Base-by-base conservation (phyloP, 2,113 vertebrate genomes). In the Cervus canadensis region DNA sequence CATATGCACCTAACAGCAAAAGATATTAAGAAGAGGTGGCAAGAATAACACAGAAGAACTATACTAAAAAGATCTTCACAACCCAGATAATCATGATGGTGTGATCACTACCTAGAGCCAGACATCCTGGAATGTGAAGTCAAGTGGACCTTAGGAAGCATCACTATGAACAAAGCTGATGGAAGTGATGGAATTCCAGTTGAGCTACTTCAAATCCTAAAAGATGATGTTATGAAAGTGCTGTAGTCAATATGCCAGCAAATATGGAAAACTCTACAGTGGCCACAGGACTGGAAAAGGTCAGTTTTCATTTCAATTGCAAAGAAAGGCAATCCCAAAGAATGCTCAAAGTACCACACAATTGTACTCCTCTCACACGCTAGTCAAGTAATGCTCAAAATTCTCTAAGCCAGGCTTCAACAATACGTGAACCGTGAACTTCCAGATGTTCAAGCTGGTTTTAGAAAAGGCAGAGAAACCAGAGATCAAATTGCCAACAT, bases 361-460 rank as follows among this genome's bases (percentile, higher is more conserved):
- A n/a, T 64, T 64, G 33, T 16, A 9, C 62, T 64, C 7, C 9
- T 64, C 33, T 64, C 62, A 64, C 62, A n/a, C 0, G 1, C 62
- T 64, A 64, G 7, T 64, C 8, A n/a, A n/a, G 30, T 9, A n/a
- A 64, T n/a, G 15, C 62, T 64, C 62, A 64, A n/a, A 64, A 64
- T 19, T 64, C 33, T n/a, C 33, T 2, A n/a, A 64, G 62, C 7
- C 62, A n/a, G 2, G 33, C 33, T 64, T 64, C 62, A 64, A 1
- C 62, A 17, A n/a, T n/a, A n/a, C 0, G 0, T n/a, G 33, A n/a
- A 64, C 30, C 0, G 0, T 64, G 62, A 64, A 64, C 7, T 64
- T 64, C 16, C 33, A 64, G 7, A n/a, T 64, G 62, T n/a, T n/a
- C 33, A n/a, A 64, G 33, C 3, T 64, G 33, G 7, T 64, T 64